A percentile compares a stretch with the other conserved stretches of the same genome.
phyloP scores from a whole-genome alignment of 1,140 invertebrate species.

The Musca vetustissima region DNA sequence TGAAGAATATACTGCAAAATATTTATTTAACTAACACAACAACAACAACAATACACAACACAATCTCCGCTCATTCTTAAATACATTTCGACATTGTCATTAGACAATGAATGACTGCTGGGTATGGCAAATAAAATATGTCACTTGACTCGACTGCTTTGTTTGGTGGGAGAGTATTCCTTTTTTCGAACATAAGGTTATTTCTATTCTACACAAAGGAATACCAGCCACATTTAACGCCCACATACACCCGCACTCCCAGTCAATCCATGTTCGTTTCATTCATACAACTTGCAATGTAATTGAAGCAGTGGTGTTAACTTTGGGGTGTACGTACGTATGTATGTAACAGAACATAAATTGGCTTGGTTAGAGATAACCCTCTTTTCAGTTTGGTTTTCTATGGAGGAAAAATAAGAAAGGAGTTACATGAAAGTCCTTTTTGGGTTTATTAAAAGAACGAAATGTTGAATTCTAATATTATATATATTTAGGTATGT shows the following conservation, averaged over 20 bases:
- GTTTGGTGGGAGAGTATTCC: not conserved
- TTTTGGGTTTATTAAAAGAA: too few relatives aligned
- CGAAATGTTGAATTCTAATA: too few relatives aligned
- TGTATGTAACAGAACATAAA: too few relatives aligned
- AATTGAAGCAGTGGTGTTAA: too few relatives aligned
- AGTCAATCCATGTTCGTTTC: too few relatives aligned
- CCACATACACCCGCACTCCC: not conserved
- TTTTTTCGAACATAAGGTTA: not conserved
- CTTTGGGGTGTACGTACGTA: too few relatives aligned
- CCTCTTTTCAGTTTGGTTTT: not conserved
- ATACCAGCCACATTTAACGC: not conserved
- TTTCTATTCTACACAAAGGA: not conserved
- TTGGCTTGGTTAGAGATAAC: conserved; percentile 4
- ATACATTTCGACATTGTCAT: not conserved
- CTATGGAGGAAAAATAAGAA: too few relatives aligned
- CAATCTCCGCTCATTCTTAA: not conserved
- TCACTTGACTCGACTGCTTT: conserved; percentile 3
- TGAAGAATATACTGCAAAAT: not conserved
- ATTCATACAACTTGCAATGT: not conserved
- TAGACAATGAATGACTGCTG: too few relatives aligned
- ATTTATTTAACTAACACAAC: not conserved
- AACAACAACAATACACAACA: not conserved
- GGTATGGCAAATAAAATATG: conserved; percentile 7
- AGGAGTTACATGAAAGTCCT: too few relatives aligned
- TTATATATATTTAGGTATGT: too few relatives aligned